Conservation (phyloP, 2,888 invertebrate species). For the Lobophora halterata region DNA sequence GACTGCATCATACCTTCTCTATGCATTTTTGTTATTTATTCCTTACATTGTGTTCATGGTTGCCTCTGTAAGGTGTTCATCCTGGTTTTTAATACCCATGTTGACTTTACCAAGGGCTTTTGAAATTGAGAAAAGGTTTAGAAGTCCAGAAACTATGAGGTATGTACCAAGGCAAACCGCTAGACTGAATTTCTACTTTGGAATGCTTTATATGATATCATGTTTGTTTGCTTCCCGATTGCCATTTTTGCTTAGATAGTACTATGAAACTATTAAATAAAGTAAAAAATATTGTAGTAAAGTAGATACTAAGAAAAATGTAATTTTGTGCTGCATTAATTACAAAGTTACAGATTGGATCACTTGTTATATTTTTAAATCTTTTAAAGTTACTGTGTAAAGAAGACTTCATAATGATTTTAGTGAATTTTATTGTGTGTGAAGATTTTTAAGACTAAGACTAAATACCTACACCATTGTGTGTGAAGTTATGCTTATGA, state of each 20-base stretch:
- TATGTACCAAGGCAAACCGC: conserved; percentile 94
- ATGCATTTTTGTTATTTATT: conserved; percentile 92
- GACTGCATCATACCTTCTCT: conserved; percentile 94
- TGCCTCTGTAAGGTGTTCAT: conserved; percentile 89
- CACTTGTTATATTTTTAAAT: no score
- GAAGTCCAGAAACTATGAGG: conserved; percentile 88
- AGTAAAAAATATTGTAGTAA: no score
- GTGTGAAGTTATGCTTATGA: background rate
- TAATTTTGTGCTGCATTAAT: no score
- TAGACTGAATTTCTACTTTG: conserved; percentile 93
- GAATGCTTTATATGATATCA: conserved; percentile 92
- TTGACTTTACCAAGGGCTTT: conserved; percentile 94
- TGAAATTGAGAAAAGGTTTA: conserved; percentile 93
- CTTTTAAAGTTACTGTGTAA: no score
- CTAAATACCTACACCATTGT: no score
- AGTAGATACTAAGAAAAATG: no score
- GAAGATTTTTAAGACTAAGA: no score
- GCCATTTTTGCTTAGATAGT: conserved; percentile 76
- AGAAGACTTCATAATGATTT: no score
- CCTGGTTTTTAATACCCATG: conserved; percentile 94
- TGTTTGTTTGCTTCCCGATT: conserved; percentile 85
- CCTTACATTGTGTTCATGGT: conserved; percentile 95
- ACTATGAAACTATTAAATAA: no score
- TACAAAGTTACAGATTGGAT: no score
- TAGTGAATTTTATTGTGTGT: no score